These are phyloP conservation scores for Tiaroga cobitis DNA, from an alignment of 2,797 vertebrate genomes.

Conservation along the genomic window DNA sequence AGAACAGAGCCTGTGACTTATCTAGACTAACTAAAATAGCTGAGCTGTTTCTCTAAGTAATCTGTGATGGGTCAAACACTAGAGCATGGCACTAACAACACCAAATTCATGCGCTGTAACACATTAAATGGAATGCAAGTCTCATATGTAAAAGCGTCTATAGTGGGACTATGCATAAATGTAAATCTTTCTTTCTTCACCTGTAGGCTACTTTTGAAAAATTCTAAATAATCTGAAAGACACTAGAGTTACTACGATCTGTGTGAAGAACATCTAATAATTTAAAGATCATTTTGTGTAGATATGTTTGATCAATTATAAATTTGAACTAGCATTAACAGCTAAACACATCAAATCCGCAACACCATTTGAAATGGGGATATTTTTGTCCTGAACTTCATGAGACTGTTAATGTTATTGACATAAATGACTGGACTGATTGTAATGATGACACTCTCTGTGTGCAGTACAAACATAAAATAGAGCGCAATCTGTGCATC, in stretches of 20 bases:
- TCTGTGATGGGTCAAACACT: background rate
- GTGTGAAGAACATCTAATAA: background rate
- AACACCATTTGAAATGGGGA: background rate
- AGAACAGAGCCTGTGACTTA: background rate
- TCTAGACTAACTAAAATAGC: slow-evolving; percentile 3
- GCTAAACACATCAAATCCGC: background rate
- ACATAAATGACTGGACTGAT: background rate
- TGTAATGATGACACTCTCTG: background rate
- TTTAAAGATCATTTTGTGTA: background rate
- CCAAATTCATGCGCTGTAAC: background rate
- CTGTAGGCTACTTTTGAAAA: background rate
- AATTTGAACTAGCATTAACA: background rate
- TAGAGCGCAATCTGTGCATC: background rate
- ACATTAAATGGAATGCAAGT: background rate
- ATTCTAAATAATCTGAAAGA: background rate
- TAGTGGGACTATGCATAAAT: background rate
- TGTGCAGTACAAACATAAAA: background rate
- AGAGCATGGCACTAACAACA: background rate
- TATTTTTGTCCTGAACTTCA: background rate
- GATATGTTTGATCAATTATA: background rate
- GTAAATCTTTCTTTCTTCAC: background rate
- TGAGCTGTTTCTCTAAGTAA: background rate
- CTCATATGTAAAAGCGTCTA: background rate
- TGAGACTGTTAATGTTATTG: background rate
- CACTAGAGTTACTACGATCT: background rate